Evolutionary conservation across 2,113 vertebrate species (phyloP).

Genomic region (Pedionomus torquatus): DNA sequence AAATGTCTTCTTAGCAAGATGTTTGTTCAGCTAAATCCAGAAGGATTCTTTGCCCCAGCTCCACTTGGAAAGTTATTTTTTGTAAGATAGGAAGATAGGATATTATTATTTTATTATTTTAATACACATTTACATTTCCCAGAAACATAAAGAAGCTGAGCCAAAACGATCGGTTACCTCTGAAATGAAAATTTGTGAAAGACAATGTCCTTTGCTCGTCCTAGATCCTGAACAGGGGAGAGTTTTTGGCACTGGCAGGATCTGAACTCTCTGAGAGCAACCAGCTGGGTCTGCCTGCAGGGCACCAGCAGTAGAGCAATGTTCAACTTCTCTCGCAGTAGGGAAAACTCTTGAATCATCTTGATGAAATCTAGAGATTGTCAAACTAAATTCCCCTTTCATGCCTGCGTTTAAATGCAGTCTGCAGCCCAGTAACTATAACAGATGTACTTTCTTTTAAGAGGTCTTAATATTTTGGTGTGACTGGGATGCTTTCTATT

Average conservation of each 20-base stretch:
- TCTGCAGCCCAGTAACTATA: background rate
- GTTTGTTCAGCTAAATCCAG: background rate
- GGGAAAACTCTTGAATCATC: background rate
- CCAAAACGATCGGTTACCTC: background rate
- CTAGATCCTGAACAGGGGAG: background rate
- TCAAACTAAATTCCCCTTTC: background rate
- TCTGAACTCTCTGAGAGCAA: rapidly evolving
- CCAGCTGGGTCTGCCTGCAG: rapidly evolving
- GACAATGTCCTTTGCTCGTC: background rate
- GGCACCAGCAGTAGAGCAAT: background rate
- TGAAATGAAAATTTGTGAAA: background rate
- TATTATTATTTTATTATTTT: background rate
- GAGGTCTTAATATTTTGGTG: rapidly evolving
- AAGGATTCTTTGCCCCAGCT: background rate
- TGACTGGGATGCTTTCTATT: rapidly evolving
- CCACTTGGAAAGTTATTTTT: background rate
- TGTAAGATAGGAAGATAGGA: background rate
- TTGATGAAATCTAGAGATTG: background rate
- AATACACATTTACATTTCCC: background rate
- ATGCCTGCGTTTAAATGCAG: background rate
- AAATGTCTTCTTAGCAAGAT: background rate
- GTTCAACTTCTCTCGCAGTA: background rate
- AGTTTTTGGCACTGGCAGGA: background rate
- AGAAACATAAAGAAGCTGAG: background rate
- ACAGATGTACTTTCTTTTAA: rapidly evolving